Conservation (phyloP, 2,888 invertebrate species). For the Tipula lateralis region DNA sequence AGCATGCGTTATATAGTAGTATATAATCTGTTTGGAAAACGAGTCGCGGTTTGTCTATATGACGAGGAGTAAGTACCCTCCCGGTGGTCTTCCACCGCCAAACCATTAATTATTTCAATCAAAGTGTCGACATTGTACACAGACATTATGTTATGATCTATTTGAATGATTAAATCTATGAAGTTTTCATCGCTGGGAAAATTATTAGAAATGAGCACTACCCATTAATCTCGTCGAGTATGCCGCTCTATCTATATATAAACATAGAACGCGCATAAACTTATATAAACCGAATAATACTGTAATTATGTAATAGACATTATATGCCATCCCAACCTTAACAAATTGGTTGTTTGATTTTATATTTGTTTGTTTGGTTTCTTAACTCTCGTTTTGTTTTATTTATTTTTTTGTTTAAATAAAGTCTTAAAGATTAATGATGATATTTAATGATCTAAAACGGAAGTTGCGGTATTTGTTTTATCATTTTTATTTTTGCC, state of each 20-base stretch:
- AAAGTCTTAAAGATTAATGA: background rate
- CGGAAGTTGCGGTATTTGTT: background rate
- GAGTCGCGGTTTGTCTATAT: too few species aligned
- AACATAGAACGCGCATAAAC: background rate
- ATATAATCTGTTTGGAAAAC: too few species aligned
- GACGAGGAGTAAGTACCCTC: too few species aligned
- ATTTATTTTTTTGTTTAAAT: background rate
- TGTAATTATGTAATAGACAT: background rate
- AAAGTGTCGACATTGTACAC: background rate
- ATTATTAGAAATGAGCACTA: background rate
- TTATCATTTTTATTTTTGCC: background rate
- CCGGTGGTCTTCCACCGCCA: too few species aligned
- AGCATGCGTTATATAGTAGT: too few species aligned
- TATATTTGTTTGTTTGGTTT: background rate
- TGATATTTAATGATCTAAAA: slow-evolving; percentile 24
- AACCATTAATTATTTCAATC: background rate
- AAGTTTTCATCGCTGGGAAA: background rate
- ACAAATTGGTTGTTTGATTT: slow-evolving; percentile 13
- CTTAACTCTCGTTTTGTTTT: background rate
- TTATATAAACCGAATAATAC: background rate
- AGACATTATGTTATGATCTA: background rate
- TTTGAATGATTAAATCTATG: background rate
- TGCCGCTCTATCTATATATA: background rate
- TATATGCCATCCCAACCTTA: background rate
- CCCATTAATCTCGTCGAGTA: background rate